Percentiles rank a stretch among this genome's conserved stretches.
Conservation (phyloP, 2,113 vertebrate genomes). For the Indicator maculatus region DNA sequence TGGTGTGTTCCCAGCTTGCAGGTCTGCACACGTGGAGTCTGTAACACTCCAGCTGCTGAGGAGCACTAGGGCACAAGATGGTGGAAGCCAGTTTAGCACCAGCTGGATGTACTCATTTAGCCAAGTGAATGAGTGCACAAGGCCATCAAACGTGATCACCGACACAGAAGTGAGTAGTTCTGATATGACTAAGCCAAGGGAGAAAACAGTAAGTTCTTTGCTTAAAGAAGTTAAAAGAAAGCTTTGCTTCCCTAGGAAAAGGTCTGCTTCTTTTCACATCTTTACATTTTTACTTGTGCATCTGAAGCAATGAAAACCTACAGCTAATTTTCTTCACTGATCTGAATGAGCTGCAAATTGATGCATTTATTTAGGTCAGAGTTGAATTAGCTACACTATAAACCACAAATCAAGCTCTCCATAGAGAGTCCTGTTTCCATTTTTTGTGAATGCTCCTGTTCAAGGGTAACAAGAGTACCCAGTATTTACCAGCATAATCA, state of each 20-base stretch:
- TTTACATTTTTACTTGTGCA: background rate
- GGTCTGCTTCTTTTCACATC: background rate
- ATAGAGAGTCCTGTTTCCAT: background rate
- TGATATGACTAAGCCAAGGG: background rate
- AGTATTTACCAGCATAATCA: background rate
- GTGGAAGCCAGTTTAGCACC: background rate
- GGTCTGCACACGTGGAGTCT: background rate
- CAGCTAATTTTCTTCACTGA: background rate
- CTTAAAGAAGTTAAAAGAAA: background rate
- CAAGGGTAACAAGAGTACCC: background rate
- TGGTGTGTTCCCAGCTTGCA: background rate
- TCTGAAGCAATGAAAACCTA: background rate
- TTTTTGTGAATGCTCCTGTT: background rate
- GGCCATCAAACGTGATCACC: background rate
- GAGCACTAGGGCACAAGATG: background rate
- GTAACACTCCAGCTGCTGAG: background rate
- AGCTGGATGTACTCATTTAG: background rate
- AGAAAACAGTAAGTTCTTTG: background rate
- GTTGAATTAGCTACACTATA: background rate
- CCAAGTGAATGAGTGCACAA: accelerated
- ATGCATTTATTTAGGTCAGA: background rate
- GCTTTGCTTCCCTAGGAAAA: background rate
- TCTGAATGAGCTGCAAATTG: background rate
- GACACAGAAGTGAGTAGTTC: background rate
- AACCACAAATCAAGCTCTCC: background rate